Evolutionary conservation across 1,140 invertebrate species (phyloP), one percentile per base, ranked within the genome.

Genomic region (Cydia strobilella): DNA sequence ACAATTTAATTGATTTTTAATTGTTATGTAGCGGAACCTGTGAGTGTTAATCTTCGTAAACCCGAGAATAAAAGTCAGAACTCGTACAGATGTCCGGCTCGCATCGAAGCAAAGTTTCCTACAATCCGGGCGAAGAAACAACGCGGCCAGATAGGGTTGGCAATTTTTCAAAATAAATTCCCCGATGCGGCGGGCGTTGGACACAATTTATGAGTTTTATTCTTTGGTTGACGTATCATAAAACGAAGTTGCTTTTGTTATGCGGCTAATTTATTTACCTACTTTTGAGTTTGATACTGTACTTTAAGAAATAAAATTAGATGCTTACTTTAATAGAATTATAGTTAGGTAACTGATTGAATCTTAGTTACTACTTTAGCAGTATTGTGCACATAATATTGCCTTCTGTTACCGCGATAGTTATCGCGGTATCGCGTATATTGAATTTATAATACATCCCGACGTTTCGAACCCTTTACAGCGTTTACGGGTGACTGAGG

Each of bases 101-200:
- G 15, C 65, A 69, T 42, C 23, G 65, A 42, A 18, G 65, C 31
- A 39, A 69, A 69, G 65, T 69, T 69, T 69, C 27, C 65, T 69
- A 69, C 65, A 69, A 69, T 10, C 65, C 25, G 4, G 31, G 65
- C 65, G n/a, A 65, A 66, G 63, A 66, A 69, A 69, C 65, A 69
- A 69, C 65, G 65, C 20, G 65, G 13, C 31, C 65, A 69, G 35
- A 69, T 69, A 69, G 65, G 65, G 65, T 69, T 69, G 65, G 65
- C 65, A 69, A 69, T 69, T 69, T 69, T 42, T 69, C 65, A 69
- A 69, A 69, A 69, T 69, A 69, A 35, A 69, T 39, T 69, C 23
- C 31, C 65, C 65, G 65, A 69, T 69, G 31, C 65, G 7, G 65
- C 65, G 65, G 63, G 65, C 31, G 25, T 42, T 39, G 65, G 65